Evolutionary conservation across 2,888 invertebrate species (phyloP), one percentile per base, ranked within the genome.

Genomic region (Lydus trimaculatus): DNA sequence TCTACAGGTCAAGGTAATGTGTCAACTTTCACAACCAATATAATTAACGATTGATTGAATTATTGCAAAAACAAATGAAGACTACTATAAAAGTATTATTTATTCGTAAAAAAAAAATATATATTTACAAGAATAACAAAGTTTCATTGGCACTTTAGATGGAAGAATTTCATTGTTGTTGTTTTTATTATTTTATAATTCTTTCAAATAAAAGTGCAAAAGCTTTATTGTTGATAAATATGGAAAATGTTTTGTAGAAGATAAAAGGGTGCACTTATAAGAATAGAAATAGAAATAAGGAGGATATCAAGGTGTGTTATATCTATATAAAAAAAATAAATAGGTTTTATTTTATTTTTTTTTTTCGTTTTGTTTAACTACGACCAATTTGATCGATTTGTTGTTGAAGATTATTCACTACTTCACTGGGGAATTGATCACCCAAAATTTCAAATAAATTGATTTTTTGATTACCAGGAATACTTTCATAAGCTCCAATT

Each of bases 321-420:
- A 20, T 31, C n/a, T 25, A n/a, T 31, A 61, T 13, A 31, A 67
- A n/a, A 67, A 58, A 66, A 15, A 67, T 61, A 65, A 64, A 67
- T 28, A 56, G 31, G n/a, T n/a, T n/a, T n/a, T n/a, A n/a, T n/a
- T n/a, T n/a, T n/a, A n/a, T n/a, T n/a, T 20, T n/a, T 20, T 15
- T 39, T 25, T 33, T n/a, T 28, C 0, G 5, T 43, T 20, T 20
- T 2, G 3, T 58, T 85, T 86, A 90, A 81, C 90, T 89, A 77
- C 88, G 89, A 76, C 95, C 95, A 79, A 95, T 91, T 85, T 93
- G 91, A 84, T 95, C 94, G 79, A 95, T 92, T 86, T 95, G 95
- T 65, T 90, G 87, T 84, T 95, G 95, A 71, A 95, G 89, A 86
- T 95, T 95, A 88, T 92, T 94, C 83, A 95, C 93, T 48, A 95